A percentile compares a stretch with the other conserved stretches of the same genome.
These are phyloP conservation scores for Crenuchus spilurus DNA, from an alignment of 2,797 vertebrate species.

Conservation along the genomic window DNA sequence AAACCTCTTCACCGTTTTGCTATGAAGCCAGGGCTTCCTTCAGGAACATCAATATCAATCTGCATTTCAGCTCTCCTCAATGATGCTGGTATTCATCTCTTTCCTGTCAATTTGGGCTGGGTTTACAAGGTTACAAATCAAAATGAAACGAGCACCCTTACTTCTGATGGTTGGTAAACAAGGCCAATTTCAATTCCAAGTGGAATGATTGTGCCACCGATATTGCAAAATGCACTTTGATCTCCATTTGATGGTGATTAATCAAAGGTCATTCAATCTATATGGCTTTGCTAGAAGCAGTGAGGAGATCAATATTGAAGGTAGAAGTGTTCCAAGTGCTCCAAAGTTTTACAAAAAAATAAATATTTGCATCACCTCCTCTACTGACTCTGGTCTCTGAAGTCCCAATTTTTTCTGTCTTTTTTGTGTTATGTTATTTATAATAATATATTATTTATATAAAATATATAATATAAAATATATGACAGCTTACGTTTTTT, in stretches of 20 bases:
- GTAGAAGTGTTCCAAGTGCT: slow-evolving; percentile 1
- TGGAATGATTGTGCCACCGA: neutral
- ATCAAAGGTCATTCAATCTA: slow-evolving; percentile 11
- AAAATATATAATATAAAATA: no score
- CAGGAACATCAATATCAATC: slow-evolving; percentile 53
- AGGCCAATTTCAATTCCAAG: neutral
- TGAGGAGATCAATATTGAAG: slow-evolving; percentile 22
- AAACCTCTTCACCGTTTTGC: neutral
- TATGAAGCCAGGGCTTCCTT: slow-evolving; percentile 15
- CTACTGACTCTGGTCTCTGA: no score
- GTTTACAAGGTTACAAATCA: slow-evolving; percentile 44
- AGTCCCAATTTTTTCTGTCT: no score
- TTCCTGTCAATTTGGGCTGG: slow-evolving; percentile 17
- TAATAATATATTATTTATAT: no score
- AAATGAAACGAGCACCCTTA: neutral
- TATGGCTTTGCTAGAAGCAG: neutral
- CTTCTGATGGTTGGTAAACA: slow-evolving; percentile 11
- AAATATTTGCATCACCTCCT: neutral
- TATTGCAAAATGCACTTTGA: neutral
- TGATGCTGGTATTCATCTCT: slow-evolving; percentile 8
- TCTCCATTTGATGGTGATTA: slow-evolving; percentile 49
- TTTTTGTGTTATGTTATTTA: no score
- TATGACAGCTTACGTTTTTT: no score
- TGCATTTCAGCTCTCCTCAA: slow-evolving; percentile 19
- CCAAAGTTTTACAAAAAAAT: slow-evolving; percentile 37